Evolutionary conservation across 2,797 vertebrate species (phyloP), one percentile per base, ranked within the genome.

Genomic region (Spondyliosoma cantharus): DNA sequence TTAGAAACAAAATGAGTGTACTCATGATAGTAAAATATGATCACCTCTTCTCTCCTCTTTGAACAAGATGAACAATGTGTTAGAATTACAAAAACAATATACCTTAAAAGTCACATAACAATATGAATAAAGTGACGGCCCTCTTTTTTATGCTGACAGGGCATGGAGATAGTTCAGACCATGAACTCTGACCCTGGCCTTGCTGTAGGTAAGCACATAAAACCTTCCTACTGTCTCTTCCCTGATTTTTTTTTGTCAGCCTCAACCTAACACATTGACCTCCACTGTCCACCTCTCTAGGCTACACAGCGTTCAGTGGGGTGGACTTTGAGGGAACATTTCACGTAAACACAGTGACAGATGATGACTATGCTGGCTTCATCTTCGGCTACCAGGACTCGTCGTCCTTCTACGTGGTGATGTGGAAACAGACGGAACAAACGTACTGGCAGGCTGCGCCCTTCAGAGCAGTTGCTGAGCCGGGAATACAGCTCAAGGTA

Each of bases 371-470:
- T 0, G 96, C 97, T 0, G 98, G 98, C 83, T 99, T 99, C 90
- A 99, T 99, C 91, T 99, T 99, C 24, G 97, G 98, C 65, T 99
- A 99, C 83, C 98, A 99, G 93, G 98, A 99, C 88, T 99, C 98
- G 11, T 98, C 97, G 53, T 99, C 97, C 76, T 99, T 99, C 93
- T 99, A 99, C 0, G 98, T 98, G 80, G 98, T 99, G 64, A 99
- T 99, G 98, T 99, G 98, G 98, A 99, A 99, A 85, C 98, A 99
- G 93, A 99, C 98, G 0, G 98, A 99, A 43, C 98, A 99, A 92
- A 99, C 98, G 0, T 99, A 99, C 89, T 99, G 98, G 98, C 98
- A 99, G 90, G 97, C 97, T 0, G 96, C 97, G 0, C 98, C 98
- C 0, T 99, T 99, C 94, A 94, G 98, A 80, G 98, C 98, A 0